Evolutionary conservation across 2,797 vertebrate genomes (phyloP).

Genomic region (Monodelphis domestica): DNA sequence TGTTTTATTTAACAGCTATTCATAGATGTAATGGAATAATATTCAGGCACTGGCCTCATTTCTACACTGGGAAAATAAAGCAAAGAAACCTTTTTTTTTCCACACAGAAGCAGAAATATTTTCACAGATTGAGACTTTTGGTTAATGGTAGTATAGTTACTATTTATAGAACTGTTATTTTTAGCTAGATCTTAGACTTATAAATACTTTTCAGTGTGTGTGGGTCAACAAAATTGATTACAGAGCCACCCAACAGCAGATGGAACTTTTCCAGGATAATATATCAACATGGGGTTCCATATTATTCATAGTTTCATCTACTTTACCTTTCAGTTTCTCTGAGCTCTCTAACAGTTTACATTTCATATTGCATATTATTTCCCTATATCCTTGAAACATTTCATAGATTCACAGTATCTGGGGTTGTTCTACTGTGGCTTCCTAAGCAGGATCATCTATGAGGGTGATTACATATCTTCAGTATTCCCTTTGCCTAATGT

Average conservation of each 20-base stretch:
- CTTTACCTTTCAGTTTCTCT: background rate
- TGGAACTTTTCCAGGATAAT: background rate
- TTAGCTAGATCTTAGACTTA: background rate
- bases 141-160: background rate
- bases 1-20: conserved; percentile 37
- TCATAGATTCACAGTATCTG: background rate
- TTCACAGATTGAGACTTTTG: background rate
- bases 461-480: background rate
- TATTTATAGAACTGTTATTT: background rate
- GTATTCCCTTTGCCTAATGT: background rate
- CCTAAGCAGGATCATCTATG: background rate
- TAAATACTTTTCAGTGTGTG: background rate
- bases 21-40: background rate
- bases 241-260: background rate
- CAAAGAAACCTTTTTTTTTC: background rate
- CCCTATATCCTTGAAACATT: background rate
- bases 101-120: background rate
- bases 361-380: background rate
- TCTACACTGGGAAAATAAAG: background rate
- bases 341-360: background rate
- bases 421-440: background rate
- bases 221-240: background rate
- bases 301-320: background rate
- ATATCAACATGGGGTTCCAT: background rate
- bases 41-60: background rate